Base-by-base conservation (phyloP, 2,888 invertebrate genomes). In the Lithophane semibrunnea region DNA sequence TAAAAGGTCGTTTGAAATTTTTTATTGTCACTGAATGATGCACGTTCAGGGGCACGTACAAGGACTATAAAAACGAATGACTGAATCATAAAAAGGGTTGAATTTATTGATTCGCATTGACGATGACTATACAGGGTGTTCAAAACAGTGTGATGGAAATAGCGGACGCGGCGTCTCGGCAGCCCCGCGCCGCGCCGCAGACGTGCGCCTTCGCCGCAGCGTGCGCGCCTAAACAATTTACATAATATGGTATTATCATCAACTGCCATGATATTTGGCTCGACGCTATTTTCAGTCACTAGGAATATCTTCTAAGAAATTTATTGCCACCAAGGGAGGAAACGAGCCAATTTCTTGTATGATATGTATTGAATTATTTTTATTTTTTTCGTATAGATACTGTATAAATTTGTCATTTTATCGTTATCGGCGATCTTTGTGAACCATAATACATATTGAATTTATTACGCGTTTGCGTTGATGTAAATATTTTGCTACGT, bases 91-190 rank as follows among this genome's bases (percentile, higher is more conserved):
- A 95, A 96, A 95, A 93, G 95, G 95, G 95, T 95, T 95, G 94
- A 95, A 95, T 96, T 95, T 95, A 96, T 96, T 95, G 95, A 95
- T 95, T 95, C 94, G 88, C 93, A 95, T 94, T 94, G 94, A 93
- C 94, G 92, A 94, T 93, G 93, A 93, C 93, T 91, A 42, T 91
- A 77, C 64, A 72, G 85, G 60, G 72, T 86, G 88, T 85, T 87
- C 85, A 88, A 86, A 90, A 89, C 88, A 88, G 77, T 54, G 78
- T 79, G 81, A 84, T 82, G 68, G 70, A 68, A 77, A 66, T 65
- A 67, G 67, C 54, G 63, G 60, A 75, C 73, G 83, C 63, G 74
- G 63, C 73, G 63, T 75, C 72, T 66, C 47, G n/a, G 9, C 18
- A 12, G 7, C 16, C 42, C 49, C 49, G 56, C 58, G 21, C 54